A percentile compares a stretch with the other conserved stretches of the same genome.
Conservation (phyloP, 2,113 vertebrate species). For the Dasyurus viverrinus region DNA sequence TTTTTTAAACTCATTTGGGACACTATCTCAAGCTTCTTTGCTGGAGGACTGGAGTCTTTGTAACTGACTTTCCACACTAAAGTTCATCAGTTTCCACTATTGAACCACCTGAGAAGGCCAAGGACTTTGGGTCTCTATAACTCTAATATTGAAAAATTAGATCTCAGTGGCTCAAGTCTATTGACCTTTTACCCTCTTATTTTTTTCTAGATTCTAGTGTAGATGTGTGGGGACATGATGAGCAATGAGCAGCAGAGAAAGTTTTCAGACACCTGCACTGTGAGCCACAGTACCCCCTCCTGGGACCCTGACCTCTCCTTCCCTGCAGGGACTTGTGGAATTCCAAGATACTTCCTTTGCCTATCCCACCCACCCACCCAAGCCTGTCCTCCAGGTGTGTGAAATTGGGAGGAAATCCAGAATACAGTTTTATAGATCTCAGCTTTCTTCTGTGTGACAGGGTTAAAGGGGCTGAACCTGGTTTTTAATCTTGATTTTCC, state of each 20-base stretch:
- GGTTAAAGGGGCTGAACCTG: background rate
- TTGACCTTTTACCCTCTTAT: background rate
- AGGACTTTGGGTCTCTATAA: background rate
- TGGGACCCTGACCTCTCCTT: conserved; percentile 77
- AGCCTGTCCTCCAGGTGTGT: conserved; percentile 86
- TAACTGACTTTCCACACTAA: background rate
- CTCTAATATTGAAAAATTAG: background rate
- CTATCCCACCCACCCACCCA: conserved; percentile 82
- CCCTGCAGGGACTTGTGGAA: conserved; percentile 82
- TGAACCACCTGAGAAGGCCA: too few species aligned
- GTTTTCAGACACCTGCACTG: conserved; percentile 89
- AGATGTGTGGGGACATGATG: conserved; percentile 86
- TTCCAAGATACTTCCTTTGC: conserved; percentile 84
- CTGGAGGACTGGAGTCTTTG: background rate
- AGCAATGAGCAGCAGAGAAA: conserved; percentile 89
- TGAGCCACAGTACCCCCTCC: conserved; percentile 79
- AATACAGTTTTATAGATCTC: background rate
- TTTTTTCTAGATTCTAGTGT: conserved; percentile 82
- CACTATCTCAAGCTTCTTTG: background rate
- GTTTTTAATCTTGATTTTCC: background rate
- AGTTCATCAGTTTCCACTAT: too few species aligned
- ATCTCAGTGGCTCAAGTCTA: background rate
- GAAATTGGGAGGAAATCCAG: background rate
- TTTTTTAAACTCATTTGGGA: too few species aligned
- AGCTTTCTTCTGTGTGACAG: background rate